A percentile compares a stretch with the other conserved stretches of the same genome.
Evolutionary conservation across 2,113 vertebrate genomes (phyloP).

Genomic region (Rynchops niger): DNA sequence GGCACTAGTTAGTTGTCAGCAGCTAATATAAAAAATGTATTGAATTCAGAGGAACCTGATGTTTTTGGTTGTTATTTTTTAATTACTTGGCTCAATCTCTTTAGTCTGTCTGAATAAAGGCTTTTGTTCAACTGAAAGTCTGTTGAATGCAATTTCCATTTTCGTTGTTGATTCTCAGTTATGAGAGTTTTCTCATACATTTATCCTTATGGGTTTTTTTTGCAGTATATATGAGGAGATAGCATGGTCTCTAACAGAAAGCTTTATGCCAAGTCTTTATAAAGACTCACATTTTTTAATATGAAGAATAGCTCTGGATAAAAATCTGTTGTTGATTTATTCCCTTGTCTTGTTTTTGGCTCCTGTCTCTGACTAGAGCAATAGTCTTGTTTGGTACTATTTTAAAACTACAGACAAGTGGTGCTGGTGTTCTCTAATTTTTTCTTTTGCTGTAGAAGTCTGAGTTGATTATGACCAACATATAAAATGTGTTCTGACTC

Average conservation of each 20-base stretch:
- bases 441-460: background rate
- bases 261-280: slow-evolving; percentile 4
- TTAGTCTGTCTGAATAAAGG: background rate
- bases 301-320: slow-evolving; percentile 13
- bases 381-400: background rate
- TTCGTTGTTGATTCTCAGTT: background rate
- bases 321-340: slow-evolving; percentile 48
- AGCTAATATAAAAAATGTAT: background rate
- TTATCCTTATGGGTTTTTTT: background rate
- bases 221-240: background rate
- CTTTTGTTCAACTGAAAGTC: background rate
- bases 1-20: background rate
- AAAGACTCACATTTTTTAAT: slow-evolving; percentile 4
- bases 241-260: background rate
- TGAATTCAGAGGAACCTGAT: background rate
- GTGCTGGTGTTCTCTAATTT: background rate
- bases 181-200: background rate
- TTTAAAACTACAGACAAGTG: background rate
- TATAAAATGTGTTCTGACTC: background rate
- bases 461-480: background rate
- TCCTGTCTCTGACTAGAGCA: background rate
- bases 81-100: background rate
- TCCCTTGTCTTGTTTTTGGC: slow-evolving; percentile 10
- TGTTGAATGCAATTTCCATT: background rate
- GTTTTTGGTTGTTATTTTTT: background rate